Evolutionary conservation across 2,888 invertebrate genomes (phyloP), one percentile per base, ranked within the genome.

Genomic region (Drosophila kambysellisi): DNA sequence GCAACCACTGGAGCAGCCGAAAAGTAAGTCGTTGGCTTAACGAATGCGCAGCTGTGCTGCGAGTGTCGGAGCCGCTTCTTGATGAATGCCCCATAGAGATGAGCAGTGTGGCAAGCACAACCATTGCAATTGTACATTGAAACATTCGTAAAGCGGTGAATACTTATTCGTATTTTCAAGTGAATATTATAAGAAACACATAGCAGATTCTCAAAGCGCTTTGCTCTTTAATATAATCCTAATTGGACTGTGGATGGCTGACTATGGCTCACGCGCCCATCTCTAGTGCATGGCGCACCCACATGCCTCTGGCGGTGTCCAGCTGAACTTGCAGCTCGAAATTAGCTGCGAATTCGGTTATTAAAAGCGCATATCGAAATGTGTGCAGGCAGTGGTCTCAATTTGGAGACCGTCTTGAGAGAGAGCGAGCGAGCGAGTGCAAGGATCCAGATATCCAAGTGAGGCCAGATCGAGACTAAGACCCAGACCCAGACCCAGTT

Each of bases 291-390:
- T 9, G 66, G 56, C 48, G 57, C 88, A 81, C 85, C 88, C 85
- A 82, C 74, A 74, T 59, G 66, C 82, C 70, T 58, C 63, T 53
- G 85, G 79, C 88, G 17, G 58, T 71, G 68, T 66, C 53, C 41
- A 66, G 52, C 37, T 64, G 35, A 80, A 62, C 70, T 83, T 81
- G 74, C 59, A 39, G 76, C 63, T 57, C 30, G 74, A 89, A 89
- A 89, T 85, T 80, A 85, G 81, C 80, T 67, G 72, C 60, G 83
- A 88, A 89, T 85, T 89, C 86, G 86, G 89, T 88, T 89, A 85
- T 89, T 85, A 85, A 85, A 85, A 88, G 66, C 30, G 70, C 77
- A 65, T 75, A 61, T 25, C 58, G 58, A 56, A 59, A 46, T 56
- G 17, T 62, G 35, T 35, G 54, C 51, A 35, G 58, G 30, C 30